Evolutionary conservation across 2,888 invertebrate species (phyloP), one percentile per base, ranked within the genome.

Genomic region (Drosophila sordidula): DNA sequence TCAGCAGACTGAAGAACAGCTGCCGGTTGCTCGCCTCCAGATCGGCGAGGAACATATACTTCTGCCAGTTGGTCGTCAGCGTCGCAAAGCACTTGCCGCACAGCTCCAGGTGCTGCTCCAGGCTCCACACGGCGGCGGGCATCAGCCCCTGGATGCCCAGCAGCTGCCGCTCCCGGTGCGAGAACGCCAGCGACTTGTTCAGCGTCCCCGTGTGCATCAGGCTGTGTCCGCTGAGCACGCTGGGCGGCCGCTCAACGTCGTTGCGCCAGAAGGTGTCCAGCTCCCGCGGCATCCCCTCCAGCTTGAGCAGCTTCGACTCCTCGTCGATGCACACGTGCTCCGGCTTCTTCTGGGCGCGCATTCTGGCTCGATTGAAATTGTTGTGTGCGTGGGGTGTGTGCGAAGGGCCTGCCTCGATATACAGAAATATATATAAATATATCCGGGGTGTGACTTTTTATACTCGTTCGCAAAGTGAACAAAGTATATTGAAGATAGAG

Each of bases 161-260:
- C 36, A 73, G 1, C 1, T 79, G 80, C 0, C 89, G 61, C n/a
- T 85, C 89, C 3, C 47, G 58, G 32, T 68, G 56, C 0, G 65
- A 45, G 12, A 68, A 85, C 0, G 61, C 66, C 3, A 38, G 2
- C 1, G 64, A 54, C 18, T 88, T 75, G 51, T 69, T 85, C 3
- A 18, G 0, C 1, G 12, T 6, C 4, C 1, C 4, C 0, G 1
- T 14, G 0, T 0, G 0, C 2, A 72, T 9, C 11, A 44, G 9
- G 0, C 1, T 12, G 0, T 12, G 41, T 0, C 87, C 85, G 0
- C 32, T 52, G 0, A 49, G 1, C 3, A 0, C 9, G 12, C 54
- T 34, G 0, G 25, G 6, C 0, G 55, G 8, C 0, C 3, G 0
- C 3, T 25, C 2, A 3, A 26, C 1, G 22, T 52, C 56, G 3